Evolutionary conservation across 2,888 invertebrate species (phyloP).

Genomic region (Prosapia bicincta): DNA sequence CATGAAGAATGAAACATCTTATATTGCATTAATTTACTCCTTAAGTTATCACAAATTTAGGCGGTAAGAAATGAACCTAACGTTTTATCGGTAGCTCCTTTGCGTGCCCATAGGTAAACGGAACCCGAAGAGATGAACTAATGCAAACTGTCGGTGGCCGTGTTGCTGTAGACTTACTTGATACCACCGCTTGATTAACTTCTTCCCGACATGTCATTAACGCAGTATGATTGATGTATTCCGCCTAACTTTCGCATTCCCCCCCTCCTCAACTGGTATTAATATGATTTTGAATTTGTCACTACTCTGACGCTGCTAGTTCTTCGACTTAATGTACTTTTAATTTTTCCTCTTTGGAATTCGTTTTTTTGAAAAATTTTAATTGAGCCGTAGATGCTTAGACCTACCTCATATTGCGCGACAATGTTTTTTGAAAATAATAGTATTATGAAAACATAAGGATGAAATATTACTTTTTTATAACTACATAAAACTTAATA

Average conservation of each 20-base stretch:
- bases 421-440: no score
- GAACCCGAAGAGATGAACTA: background rate
- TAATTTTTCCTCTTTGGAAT: slow-evolving; percentile 9
- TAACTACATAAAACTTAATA: no score
- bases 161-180: background rate
- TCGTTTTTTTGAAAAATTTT: background rate
- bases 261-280: background rate
- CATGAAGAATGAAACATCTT: no score
- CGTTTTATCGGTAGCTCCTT: no score
- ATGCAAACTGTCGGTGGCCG: background rate
- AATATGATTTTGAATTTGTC: slow-evolving; percentile 14
- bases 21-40: no score
- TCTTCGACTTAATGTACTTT: slow-evolving; percentile 25
- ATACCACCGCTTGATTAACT: slow-evolving; percentile 22
- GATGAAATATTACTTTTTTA: no score
- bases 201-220: slow-evolving; percentile 20
- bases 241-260: slow-evolving; percentile 28
- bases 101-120: no score
- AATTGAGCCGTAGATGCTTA: background rate
- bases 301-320: slow-evolving; percentile 19
- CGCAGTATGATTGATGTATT: slow-evolving; percentile 22
- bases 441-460: no score
- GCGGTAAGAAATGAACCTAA: no score
- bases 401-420: background rate
- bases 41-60: no score